Conservation (phyloP, 2,113 vertebrate species). For the Myrmophylax atrothorax region DNA sequence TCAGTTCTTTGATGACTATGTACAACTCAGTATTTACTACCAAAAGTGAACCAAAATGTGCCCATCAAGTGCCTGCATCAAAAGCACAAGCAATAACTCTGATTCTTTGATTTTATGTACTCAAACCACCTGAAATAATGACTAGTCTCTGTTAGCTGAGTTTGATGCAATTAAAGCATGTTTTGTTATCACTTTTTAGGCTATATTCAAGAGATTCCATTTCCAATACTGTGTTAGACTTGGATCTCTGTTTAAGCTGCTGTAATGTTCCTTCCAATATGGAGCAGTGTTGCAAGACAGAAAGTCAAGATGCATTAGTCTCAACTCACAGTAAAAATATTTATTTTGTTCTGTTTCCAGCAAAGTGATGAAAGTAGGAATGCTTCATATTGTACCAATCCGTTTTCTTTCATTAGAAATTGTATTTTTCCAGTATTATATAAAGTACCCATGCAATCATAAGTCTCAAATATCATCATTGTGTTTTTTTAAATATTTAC, state of each 20-base stretch:
- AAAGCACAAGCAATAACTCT: neutral
- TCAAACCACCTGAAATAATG: neutral
- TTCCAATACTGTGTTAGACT: neutral
- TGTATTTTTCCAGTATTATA: neutral
- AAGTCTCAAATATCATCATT: neutral
- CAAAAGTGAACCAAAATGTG: neutral
- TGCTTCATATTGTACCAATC: accelerated
- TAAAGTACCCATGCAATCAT: neutral
- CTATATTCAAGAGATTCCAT: neutral
- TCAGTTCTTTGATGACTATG: neutral
- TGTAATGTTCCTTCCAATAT: neutral
- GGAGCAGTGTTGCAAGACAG: accelerated
- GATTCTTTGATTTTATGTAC: neutral
- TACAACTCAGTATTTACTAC: neutral
- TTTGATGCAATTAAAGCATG: neutral
- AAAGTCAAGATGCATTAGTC: neutral
- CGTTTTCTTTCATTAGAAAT: neutral
- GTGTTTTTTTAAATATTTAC: neutral
- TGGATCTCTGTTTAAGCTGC: neutral
- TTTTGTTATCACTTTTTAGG: neutral
- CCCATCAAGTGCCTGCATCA: neutral
- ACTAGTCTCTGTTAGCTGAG: neutral
- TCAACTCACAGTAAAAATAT: neutral
- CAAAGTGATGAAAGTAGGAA: neutral
- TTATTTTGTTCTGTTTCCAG: neutral